These are phyloP conservation scores for Conomelus anceps DNA, from an alignment of 2,888 invertebrate species.

Conservation along the genomic window DNA sequence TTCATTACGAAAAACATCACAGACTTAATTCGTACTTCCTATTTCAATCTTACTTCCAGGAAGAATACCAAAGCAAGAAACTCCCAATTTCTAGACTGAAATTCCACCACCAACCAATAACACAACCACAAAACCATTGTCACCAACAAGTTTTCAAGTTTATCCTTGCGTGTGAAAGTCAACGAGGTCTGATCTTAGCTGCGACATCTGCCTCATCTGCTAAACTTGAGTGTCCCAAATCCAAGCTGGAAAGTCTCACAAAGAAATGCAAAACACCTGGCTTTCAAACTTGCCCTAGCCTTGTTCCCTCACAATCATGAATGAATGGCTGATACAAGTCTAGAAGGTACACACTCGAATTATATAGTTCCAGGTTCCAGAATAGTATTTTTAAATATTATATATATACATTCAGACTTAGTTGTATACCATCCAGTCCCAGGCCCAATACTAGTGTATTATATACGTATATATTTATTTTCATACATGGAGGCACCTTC, in stretches of 20 bases:
- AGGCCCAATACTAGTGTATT: too few relatives aligned
- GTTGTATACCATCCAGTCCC: too few relatives aligned
- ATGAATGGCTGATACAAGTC: too few relatives aligned
- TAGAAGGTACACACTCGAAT: background rate
- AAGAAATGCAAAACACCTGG: background rate
- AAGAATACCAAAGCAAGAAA: background rate
- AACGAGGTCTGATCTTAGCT: background rate
- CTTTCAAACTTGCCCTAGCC: background rate
- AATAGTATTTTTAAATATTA: too few relatives aligned
- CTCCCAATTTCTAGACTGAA: background rate
- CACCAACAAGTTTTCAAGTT: background rate
- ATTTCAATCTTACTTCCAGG: background rate
- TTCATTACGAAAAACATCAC: too few relatives aligned
- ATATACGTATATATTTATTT: too few relatives aligned
- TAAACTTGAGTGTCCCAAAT: background rate
- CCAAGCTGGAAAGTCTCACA: background rate
- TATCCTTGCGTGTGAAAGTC: background rate
- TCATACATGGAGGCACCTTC: background rate
- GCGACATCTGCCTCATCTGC: background rate
- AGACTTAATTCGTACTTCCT: too few relatives aligned
- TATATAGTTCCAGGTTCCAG: background rate
- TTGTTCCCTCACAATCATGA: background rate
- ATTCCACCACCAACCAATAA: background rate
- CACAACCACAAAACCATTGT: background rate
- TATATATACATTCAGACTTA: too few relatives aligned